phyloP scores from a whole-genome alignment of 2,888 invertebrate species.

The Thymelicus sylvestris region DNA sequence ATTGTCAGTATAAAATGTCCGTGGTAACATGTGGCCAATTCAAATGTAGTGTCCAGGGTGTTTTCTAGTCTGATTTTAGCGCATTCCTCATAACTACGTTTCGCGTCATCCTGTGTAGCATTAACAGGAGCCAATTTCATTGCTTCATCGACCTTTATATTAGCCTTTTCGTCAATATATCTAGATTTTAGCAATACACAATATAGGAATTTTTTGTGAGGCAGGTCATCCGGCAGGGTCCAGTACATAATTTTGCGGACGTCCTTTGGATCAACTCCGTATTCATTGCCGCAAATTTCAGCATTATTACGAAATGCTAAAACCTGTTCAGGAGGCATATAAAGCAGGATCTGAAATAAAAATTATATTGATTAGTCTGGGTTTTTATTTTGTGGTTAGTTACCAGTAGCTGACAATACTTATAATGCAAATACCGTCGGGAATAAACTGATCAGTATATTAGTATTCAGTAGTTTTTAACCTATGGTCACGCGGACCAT shows the following conservation, averaged over 20 bases:
- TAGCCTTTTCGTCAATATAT: not conserved
- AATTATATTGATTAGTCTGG: too few relatives aligned
- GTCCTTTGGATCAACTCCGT: not conserved
- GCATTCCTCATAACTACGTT: not conserved
- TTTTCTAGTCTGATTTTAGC: not conserved
- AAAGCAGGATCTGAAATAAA: not conserved
- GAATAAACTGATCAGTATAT: too few relatives aligned
- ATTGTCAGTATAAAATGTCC: not conserved
- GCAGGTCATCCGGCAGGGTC: not conserved
- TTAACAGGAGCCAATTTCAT: not conserved
- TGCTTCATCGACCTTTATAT: not conserved
- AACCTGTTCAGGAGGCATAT: not conserved
- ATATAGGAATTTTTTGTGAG: not conserved
- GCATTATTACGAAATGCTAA: not conserved
- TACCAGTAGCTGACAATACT: too few relatives aligned
- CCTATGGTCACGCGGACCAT: too few relatives aligned
- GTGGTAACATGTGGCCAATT: not conserved
- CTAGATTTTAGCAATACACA: not conserved
- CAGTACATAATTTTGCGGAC: not conserved
- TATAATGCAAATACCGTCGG: too few relatives aligned
- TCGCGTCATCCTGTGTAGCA: not conserved
- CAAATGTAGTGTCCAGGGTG: not conserved
- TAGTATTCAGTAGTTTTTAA: too few relatives aligned
- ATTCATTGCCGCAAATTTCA: not conserved
- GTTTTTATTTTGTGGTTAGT: too few relatives aligned